A percentile compares a stretch with the other conserved stretches of the same genome.
Evolutionary conservation across 2,797 vertebrate genomes (phyloP).

Genomic region (Phoeniculus purpureus): DNA sequence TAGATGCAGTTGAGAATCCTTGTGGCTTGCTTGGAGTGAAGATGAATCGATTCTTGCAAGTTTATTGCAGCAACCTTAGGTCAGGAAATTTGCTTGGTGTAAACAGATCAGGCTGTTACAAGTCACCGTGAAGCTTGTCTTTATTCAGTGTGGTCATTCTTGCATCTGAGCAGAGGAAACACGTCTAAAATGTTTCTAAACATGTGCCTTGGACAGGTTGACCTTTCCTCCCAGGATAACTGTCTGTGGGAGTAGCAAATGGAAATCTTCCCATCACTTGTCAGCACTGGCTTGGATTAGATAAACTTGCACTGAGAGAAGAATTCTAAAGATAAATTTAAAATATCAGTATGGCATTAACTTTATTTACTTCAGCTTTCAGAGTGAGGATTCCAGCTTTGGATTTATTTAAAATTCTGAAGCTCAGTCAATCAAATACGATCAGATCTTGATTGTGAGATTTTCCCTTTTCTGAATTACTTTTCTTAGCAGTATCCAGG

Average conservation of each 20-base stretch:
- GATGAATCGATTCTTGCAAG: background rate
- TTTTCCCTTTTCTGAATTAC: background rate
- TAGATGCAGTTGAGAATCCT: background rate
- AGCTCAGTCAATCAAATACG: slow-evolving; percentile 13
- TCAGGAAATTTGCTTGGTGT: background rate
- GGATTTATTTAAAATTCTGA: slow-evolving; percentile 26
- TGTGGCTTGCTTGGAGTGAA: background rate
- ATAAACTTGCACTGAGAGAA: slow-evolving; percentile 1
- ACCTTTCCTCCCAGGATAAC: background rate
- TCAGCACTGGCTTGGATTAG: background rate
- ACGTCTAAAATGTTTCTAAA: background rate
- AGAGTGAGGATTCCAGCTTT: background rate
- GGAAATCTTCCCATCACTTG: background rate
- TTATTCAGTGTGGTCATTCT: background rate
- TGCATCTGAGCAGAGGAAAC: background rate
- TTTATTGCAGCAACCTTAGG: background rate
- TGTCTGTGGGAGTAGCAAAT: slow-evolving; percentile 7
- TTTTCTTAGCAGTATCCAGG: slow-evolving; percentile 30
- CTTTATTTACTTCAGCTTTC: background rate
- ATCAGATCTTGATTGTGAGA: background rate
- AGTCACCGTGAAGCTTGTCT: background rate
- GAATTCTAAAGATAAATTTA: background rate
- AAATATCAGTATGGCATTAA: background rate
- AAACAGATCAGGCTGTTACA: background rate
- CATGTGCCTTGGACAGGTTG: background rate